A percentile compares a stretch with the other conserved stretches of the same genome.
Evolutionary conservation across 2,888 invertebrate species (phyloP).

Genomic region (Ryuthela nishihirai): DNA sequence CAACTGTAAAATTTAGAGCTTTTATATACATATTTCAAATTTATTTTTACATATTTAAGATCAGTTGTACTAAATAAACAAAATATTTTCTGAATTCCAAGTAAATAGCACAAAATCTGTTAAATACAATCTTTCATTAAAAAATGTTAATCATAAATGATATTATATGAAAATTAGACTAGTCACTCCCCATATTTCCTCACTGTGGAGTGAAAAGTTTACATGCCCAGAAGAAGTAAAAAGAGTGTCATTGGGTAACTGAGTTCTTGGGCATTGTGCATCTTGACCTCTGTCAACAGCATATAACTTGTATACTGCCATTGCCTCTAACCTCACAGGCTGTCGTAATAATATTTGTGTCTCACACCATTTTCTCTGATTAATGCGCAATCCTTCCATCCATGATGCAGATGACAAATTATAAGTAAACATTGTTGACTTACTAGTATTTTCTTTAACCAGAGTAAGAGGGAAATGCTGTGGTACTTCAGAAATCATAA

Average conservation of each 20-base stretch:
- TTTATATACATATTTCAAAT: too few relatives aligned
- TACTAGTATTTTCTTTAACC: not conserved
- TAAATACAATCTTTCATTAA: too few relatives aligned
- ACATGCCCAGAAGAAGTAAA: conserved; percentile 5
- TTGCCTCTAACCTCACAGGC: conserved; percentile 11
- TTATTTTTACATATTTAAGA: too few relatives aligned
- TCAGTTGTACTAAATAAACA: too few relatives aligned
- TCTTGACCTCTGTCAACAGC: not conserved
- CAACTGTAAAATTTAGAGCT: too few relatives aligned
- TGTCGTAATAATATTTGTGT: conserved; percentile 4
- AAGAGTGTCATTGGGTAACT: not conserved
- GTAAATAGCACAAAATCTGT: too few relatives aligned
- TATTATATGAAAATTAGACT: conserved; percentile 16
- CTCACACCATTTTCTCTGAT: conserved; percentile 10
- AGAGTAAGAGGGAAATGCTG: not conserved
- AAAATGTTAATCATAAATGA: not conserved
- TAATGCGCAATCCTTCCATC: conserved; percentile 6
- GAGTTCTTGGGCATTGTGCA: conserved; percentile 11
- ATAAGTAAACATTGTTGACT: not conserved
- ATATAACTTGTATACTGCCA: conserved; percentile 11
- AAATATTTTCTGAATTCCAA: too few relatives aligned
- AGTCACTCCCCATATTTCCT: conserved; percentile 13
- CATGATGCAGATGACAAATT: conserved; percentile 10
- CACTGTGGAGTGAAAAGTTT: conserved; percentile 20
- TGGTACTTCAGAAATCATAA: conserved; percentile 4